Base-by-base conservation (phyloP, 2,888 invertebrate species). In the Cerceris ruficornis region DNA sequence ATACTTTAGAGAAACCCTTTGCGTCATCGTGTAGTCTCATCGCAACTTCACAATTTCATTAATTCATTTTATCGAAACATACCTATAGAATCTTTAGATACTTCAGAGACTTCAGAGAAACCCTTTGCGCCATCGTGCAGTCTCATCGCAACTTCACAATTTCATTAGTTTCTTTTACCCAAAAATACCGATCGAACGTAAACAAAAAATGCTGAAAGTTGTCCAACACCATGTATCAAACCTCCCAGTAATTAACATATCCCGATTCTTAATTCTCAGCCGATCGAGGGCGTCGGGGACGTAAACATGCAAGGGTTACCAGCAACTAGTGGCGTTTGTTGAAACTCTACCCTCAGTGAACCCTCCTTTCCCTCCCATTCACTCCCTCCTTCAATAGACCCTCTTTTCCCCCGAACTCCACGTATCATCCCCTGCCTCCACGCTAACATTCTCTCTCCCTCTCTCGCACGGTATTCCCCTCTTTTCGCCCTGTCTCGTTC, bases 291-390 rank as follows among this genome's bases (percentile, higher is more conserved):
- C 60, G 49, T 69, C 60, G 54, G 28, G 59, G 67, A 69, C 75
- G 85, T 73, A 82, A 84, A 78, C 78, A 71, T 71, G 64, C 76
- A 76, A 84, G 80, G 76, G 75, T 74, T 85, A 75, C 72, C 81
- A 86, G 86, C 86, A 86, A 86, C 87, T 86, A 86, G 86, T 86
- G 86, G 85, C 83, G 82, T 86, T 77, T 72, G 80, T 75, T 69
- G 78, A 83, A 82, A 75, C 72, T 70, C 74, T 66, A 70, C 73
- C 70, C 70, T 69, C 79, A 14, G 72, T 67, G 59, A 70, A 46
- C 62, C 76, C 73, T 75, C 67, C 49, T 80, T 68, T 72, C 58
- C 72, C 71, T 71, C 46, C 73, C 76, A 75, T 71, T 74, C 83
- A 76, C 76, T 77, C 69, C 75, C 80, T 72, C 75, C 80, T 77